Base-by-base conservation (phyloP, 2,113 vertebrate species). In the Elachura formosa region DNA sequence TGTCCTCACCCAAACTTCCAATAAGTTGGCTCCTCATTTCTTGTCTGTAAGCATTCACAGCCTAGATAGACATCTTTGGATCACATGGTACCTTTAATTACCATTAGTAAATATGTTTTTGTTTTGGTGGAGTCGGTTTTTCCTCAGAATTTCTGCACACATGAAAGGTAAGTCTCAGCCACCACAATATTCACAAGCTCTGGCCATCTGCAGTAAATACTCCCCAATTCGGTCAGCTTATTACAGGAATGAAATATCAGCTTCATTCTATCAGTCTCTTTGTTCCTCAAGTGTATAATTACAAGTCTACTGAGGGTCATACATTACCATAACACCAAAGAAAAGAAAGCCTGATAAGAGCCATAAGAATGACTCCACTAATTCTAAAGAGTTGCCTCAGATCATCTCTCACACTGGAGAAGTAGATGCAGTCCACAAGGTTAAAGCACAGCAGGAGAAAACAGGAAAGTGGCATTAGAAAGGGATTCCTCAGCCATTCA, bases 231-330 rank as follows among this genome's bases (percentile, higher is more conserved):
- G 87, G 82, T 80, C 63, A 93, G 43, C 43, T 88, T 91, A 55
- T 94, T 95, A 87, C 71, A 90, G 94, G 91, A 95, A 97, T 82
- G 88, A 91, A 95, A 84, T 61, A 95, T 77, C 84, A 48, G 55
- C 63, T 93, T 77, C 22, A 3, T 87, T 68, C 88, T 94, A 56
- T 87, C 64, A 69, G 46, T 69, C 54, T 36, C 67, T 83, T 51
- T 83, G 78, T 48, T 88, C 63, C 82, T 83, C 95, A 86, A 94
- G 96, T 92, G 68, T 92, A 77, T 77, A 93, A 96, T 92, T 86
- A 94, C 59, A 92, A 90, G 95, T 88, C 85, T 94, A 40, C 55
- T 2, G 0, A 51, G 59, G 95, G 96, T 95, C 95, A 95, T 33
- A 46, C 8, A 3, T 94, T 95, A 79, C 93, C 77, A 85, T 64